Base-by-base conservation (phyloP, 2,888 invertebrate genomes). In the Hydriomena furcata region DNA sequence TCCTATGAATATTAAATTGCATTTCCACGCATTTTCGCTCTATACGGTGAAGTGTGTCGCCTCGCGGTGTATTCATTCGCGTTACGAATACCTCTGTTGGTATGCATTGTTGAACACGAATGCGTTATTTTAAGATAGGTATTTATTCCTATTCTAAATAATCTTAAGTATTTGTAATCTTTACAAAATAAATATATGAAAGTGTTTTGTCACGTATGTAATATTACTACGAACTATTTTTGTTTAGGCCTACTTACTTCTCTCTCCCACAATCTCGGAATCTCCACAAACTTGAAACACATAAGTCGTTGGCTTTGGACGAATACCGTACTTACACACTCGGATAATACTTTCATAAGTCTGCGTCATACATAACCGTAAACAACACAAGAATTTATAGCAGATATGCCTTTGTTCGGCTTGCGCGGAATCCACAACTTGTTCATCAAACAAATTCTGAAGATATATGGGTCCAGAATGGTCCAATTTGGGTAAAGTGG, bases 1-100 rank as follows among this genome's bases (percentile, higher is more conserved):
- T 84, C 20, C 88, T 86, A 88, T 89, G 87, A 88, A 89, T 89
- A 87, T 87, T 87, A 88, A 87, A 87, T 85, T 86, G 76, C 84
- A 89, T 89, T 87, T 84, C 83, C 76, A 76, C 79, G 78, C 74
- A 86, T 85, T 88, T 85, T 86, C 79, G 79, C 68, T 73, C 79
- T 79, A 23, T 11, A 78, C 68, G 70, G 76, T 78, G 81, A 82
- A n/a, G n/a, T 79, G 76, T 76, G 30, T 23, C 35, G 36, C 31
- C 12, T 24, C 12, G 27, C 20, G 20, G 5, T 20, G 7, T 17
- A 5, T 24, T 12, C 25, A 7, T 13, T 12, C 31, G 12, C 11
- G 20, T 30, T 8, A 12, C 13, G 4, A 40, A 21, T 28, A 11
- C 7, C 10, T 27, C 13, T 40, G n/a, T n/a, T 40, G 17, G 7